Base-by-base conservation (phyloP, 2,888 invertebrate genomes). In the Chromoteleia sp. region DNA sequence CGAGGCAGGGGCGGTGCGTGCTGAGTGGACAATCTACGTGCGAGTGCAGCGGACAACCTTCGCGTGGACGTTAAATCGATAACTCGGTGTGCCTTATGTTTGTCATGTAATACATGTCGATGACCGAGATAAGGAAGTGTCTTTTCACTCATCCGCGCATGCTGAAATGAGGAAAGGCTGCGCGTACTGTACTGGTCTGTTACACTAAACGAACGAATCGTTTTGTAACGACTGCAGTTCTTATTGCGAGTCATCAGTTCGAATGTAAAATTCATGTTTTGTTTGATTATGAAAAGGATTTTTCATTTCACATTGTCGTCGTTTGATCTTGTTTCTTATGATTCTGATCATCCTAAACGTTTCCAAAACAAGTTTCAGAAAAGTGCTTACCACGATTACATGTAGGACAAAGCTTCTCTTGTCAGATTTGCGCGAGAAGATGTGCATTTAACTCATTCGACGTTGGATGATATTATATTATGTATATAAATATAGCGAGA, bases 71-170 rank as follows among this genome's bases (percentile, higher is more conserved):
- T 39, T 59, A 7, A 41, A 73, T 63, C 73, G 73, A 59, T 59
- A 48, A 56, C 59, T 71, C 8, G 25, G 21, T 52, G 48, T 59
- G 33, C 29, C 36, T 54, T 50, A 25, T 36, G 63, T 63, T 74
- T 63, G 52, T 48, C 74, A 30, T 63, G 52, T 63, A 45, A 56
- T 52, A 56, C 63, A 52, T 43, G 61, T 74, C 56, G 74, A 63
- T 63, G 63, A 52, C 63, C 61, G 54, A 52, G 63, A 74, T 74
- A 74, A 74, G 19, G 14, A n/a, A 29, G 21, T 36, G 33, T 12
- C 45, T 63, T 56, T 63, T 52, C 54, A 45, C 59, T 50, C 59
- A 50, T 71, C 70, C 4, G n/a, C 59, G 14, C 43, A 29, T 25
- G 29, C 25, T 59, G 10, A 59, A 59, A 59, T 29, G 43, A 59